These are phyloP conservation scores for Mastomys coucha DNA, from an alignment of 2,113 vertebrate genomes.

Conservation along the genomic window DNA sequence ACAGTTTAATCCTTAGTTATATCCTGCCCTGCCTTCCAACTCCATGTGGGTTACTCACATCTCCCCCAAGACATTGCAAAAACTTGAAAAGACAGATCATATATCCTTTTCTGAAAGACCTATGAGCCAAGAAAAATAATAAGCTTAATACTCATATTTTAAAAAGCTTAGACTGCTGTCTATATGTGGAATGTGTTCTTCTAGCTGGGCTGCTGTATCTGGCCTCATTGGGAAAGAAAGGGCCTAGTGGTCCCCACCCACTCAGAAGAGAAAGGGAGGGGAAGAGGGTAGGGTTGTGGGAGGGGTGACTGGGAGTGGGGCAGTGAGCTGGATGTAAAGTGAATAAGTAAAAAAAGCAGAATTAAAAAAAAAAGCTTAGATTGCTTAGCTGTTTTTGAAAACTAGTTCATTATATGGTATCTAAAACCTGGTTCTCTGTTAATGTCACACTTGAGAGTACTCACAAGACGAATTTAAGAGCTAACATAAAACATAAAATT, in stretches of 20 bases:
- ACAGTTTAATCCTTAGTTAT: constrained; percentile 52
- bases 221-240: too few species aligned
- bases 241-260: too few species aligned
- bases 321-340: too few species aligned
- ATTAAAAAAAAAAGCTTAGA: neutral
- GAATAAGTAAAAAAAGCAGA: too few species aligned
- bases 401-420: neutral
- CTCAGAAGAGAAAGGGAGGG: too few species aligned
- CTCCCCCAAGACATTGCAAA: neutral
- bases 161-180: neutral
- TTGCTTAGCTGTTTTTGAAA: constrained; percentile 25
- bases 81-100: constrained; percentile 16
- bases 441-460: neutral
- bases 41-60: neutral
- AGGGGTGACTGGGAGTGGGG: too few species aligned
- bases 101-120: constrained; percentile 22
- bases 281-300: too few species aligned
- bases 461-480: neutral
- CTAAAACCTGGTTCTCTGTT: neutral
- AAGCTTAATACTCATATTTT: neutral
- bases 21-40: neutral
- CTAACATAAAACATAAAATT: neutral
- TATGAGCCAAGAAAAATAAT: neutral
- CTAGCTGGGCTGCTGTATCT: too few species aligned
- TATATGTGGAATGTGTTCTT: too few species aligned